Evolutionary conservation across 2,888 invertebrate species (phyloP).

Genomic region (Hoplodrina ambigua): DNA sequence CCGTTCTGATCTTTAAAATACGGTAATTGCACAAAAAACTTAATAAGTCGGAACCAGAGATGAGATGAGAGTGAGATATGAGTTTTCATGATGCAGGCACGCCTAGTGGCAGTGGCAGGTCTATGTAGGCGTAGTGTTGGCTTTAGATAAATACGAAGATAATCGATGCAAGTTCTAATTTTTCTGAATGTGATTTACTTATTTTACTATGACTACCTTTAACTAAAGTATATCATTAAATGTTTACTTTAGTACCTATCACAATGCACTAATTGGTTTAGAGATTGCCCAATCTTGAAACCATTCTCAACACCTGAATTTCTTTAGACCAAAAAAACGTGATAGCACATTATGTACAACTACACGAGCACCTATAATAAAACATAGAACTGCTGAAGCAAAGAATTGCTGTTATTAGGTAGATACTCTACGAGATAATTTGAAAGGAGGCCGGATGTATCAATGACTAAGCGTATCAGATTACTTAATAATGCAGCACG

Average conservation of each 20-base stretch:
- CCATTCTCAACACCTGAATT: slow-evolving; percentile 1
- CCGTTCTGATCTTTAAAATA: neutral
- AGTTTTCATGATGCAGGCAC: no score
- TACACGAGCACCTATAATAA: slow-evolving; percentile 3
- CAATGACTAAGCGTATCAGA: slow-evolving; percentile 73
- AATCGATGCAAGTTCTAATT: no score
- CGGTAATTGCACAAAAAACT: neutral
- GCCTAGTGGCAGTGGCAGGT: no score
- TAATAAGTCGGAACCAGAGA: neutral
- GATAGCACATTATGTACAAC: slow-evolving; percentile 3
- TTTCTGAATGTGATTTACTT: neutral
- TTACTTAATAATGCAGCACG: slow-evolving; percentile 71
- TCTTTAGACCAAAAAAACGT: neutral
- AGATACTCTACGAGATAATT: slow-evolving; percentile 60
- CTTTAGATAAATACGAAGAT: no score
- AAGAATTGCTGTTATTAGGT: slow-evolving; percentile 60
- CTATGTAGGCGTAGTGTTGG: no score
- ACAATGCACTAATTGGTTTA: neutral
- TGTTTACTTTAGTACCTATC: no score
- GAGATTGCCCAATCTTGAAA: neutral
- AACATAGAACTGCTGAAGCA: slow-evolving; percentile 38
- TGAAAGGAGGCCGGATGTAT: slow-evolving; percentile 76
- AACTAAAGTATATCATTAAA: no score
- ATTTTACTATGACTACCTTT: neutral
- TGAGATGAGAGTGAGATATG: no score